Evolutionary conservation across 2,113 vertebrate species (phyloP).

Genomic region (Misgurnus mizolepis): DNA sequence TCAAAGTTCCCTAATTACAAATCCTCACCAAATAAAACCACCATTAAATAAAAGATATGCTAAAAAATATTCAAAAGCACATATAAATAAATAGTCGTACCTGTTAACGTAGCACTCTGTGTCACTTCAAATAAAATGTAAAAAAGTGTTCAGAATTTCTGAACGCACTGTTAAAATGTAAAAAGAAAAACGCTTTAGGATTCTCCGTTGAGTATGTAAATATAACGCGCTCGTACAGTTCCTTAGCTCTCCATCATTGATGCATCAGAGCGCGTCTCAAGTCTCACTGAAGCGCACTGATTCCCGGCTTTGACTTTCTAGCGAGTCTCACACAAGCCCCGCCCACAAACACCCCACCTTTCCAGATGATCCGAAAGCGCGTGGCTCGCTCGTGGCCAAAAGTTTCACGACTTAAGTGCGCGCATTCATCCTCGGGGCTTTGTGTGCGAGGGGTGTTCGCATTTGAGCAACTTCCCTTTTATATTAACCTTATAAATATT

Average conservation of each 20-base stretch:
- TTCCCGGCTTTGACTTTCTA: slow-evolving; percentile 60
- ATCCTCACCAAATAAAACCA: too few species aligned
- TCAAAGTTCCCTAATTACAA: too few species aligned
- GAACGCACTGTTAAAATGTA: slow-evolving; percentile 3
- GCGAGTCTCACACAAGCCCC: slow-evolving; percentile 62
- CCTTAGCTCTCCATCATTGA: slow-evolving; percentile 67
- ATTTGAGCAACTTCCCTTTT: not conserved
- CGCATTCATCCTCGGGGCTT: slow-evolving; percentile 37
- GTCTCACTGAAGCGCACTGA: slow-evolving; percentile 58
- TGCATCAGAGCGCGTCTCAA: slow-evolving; percentile 57
- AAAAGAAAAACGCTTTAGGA: not conserved
- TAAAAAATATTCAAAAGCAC: not conserved
- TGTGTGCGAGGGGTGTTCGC: slow-evolving; percentile 52
- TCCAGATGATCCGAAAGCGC: slow-evolving; percentile 66
- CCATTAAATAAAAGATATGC: not conserved
- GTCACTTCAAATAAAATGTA: slow-evolving; percentile 1
- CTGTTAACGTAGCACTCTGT: not conserved
- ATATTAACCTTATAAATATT: not conserved
- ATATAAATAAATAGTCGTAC: not conserved
- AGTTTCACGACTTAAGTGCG: slow-evolving; percentile 58
- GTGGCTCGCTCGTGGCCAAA: slow-evolving; percentile 77
- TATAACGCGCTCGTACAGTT: slow-evolving; percentile 38
- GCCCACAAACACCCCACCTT: slow-evolving; percentile 67
- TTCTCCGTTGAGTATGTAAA: slow-evolving; percentile 34
- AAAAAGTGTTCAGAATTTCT: not conserved